Percentiles rank a stretch among this genome's conserved stretches.
Conservation (phyloP, 2,888 invertebrate species). For the Dryadula phaetusa region DNA sequence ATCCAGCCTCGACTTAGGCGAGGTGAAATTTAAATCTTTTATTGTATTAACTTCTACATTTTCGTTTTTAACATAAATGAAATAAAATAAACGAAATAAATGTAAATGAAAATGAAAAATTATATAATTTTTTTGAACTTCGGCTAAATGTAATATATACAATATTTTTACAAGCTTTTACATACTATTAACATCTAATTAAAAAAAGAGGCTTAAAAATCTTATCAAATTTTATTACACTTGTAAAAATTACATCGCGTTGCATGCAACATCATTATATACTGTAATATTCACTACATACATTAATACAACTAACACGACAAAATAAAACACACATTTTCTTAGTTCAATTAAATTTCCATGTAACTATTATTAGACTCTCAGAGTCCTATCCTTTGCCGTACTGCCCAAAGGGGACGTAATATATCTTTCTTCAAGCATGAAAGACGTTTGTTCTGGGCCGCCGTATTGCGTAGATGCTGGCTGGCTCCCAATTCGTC, state of each 20-base stretch:
- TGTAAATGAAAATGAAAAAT: not conserved
- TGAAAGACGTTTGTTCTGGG: conserved; percentile 37
- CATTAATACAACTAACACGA: too few relatives aligned
- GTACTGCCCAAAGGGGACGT: conserved; percentile 34
- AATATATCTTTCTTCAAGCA: conserved; percentile 39
- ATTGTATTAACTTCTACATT: conserved; percentile 35
- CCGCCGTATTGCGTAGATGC: conserved; percentile 48
- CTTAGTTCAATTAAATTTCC: conserved; percentile 39
- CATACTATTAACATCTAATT: too few relatives aligned
- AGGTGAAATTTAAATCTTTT: conserved; percentile 37
- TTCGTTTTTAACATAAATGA: conserved; percentile 12
- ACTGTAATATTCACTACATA: too few relatives aligned
- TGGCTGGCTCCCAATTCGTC: conserved; percentile 49
- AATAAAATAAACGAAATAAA: too few relatives aligned
- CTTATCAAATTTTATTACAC: too few relatives aligned
- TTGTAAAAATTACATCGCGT: too few relatives aligned
- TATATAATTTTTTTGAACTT: not conserved
- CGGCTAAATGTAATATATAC: not conserved
- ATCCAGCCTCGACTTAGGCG: conserved; percentile 18
- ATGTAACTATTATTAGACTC: conserved; percentile 33
- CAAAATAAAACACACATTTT: not conserved
- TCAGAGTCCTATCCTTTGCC: conserved; percentile 28
- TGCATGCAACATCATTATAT: too few relatives aligned
- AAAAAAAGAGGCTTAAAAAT: too few relatives aligned
- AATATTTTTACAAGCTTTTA: too few relatives aligned